Base-by-base conservation (phyloP, 1,140 invertebrate genomes). In the Caenorhabditis briggsae region DNA sequence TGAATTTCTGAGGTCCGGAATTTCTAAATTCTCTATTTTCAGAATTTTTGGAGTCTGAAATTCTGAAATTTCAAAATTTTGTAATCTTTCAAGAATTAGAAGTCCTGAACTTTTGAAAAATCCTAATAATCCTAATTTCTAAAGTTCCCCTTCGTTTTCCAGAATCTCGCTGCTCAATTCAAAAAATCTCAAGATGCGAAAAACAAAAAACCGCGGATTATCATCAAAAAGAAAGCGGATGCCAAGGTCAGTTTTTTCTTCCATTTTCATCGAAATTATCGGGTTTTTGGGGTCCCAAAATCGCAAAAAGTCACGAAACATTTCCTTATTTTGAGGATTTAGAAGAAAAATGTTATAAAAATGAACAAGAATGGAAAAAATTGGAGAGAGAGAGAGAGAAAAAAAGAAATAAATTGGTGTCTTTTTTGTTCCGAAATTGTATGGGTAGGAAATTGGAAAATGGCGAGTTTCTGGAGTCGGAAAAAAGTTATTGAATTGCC, bases 211-310 rank as follows among this genome's bases (percentile, higher is more conserved):
- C 90, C 87, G 11, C 59, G 85, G 58, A 84, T 91, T 41, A 88
- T 86, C 14, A 86, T 91, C 61, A 86, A 88, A 43, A 91, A 91
- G 61, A 89, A 92, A 41, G 90, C 92, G 5, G 90, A 91, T 85
- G 86, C 86, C 65, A 90, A 91, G 85, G 90, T 92, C 20, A 87
- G 90, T 83, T 9, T 41, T n/a, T 23, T 48, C 16, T 25, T 25
- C 25, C 33, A 2, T 33, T 33, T 33, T 33, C n/a, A n/a, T 12
- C 23, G 16, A 83, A 64, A 11, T 59, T 33, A 16, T 53, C 16
- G 2, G 50, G 2, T 53, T 53, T 16, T 33, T 33, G 16, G 2
- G 50, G 50, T 16, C 50, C 50, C 16, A 25, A 58, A 58, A 61
- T 46, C 8, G 18, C 5, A 43, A n/a, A 33, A 23, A 23, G 83